A percentile compares a stretch with the other conserved stretches of the same genome.
These are phyloP conservation scores for Clistopyga incitator DNA, from an alignment of 2,888 invertebrate genomes.

Conservation along the genomic window DNA sequence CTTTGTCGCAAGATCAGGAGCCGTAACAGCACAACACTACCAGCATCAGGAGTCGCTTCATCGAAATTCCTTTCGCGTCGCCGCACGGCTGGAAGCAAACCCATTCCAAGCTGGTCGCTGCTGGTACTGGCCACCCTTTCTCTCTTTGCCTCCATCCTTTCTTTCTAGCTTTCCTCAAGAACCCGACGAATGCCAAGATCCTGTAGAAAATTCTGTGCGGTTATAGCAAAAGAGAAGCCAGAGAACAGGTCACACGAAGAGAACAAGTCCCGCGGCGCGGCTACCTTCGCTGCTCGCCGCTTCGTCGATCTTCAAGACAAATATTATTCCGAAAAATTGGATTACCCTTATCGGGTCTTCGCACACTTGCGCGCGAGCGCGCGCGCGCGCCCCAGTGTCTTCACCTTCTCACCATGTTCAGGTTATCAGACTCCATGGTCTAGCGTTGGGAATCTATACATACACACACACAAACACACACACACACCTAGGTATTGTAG, in stretches of 20 bases:
- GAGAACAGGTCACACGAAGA: conserved; percentile 62
- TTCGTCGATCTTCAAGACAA: conserved; percentile 82
- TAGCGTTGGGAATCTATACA: conserved; percentile 39
- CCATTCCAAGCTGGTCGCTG: conserved; percentile 71
- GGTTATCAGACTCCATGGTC: conserved; percentile 24
- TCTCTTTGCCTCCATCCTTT: conserved; percentile 34
- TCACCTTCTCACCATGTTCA: conserved; percentile 35
- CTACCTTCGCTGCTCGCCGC: conserved; percentile 64
- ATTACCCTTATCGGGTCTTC: conserved; percentile 81
- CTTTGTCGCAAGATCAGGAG: conserved; percentile 65
- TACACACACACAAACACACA: too few species aligned
- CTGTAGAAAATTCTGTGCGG: conserved; percentile 47
- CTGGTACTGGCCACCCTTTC: conserved; percentile 35
- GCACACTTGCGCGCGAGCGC: conserved; percentile 74
- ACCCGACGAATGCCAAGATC: conserved; percentile 61
- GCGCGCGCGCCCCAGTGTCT: too few species aligned
- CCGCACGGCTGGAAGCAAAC: conserved; percentile 76
- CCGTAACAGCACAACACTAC: conserved; percentile 39
- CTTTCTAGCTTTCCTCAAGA: conserved; percentile 32
- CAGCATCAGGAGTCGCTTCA: conserved; percentile 73
- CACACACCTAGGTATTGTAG: conserved; percentile 34
- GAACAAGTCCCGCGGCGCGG: conserved; percentile 60
- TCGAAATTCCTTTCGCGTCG: conserved; percentile 80
- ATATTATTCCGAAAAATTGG: conserved; percentile 84
- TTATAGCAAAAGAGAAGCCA: conserved; percentile 30